Evolutionary conservation across 2,888 invertebrate genomes (phyloP), one percentile per base, ranked within the genome.

Genomic region (Aspidiotus destructor): DNA sequence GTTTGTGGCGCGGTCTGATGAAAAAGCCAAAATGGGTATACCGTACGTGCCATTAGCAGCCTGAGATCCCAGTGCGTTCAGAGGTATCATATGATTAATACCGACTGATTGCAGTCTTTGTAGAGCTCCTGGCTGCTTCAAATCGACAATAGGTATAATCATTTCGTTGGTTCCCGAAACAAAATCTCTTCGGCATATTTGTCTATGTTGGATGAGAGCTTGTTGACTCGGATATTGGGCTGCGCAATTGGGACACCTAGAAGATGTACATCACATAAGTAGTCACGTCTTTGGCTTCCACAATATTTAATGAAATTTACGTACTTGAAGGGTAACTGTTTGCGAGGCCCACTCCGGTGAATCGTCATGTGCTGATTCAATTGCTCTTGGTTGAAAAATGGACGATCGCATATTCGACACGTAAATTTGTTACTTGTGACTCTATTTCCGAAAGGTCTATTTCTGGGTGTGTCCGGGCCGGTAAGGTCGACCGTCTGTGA

Each of bases 61-160:
- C 13, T 74, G 73, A 71, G 82, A 82, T 70, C 83, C 83, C 28
- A 84, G 78, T 72, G 85, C 84, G 2, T 85, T 85, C 71, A 88
- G 75, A 0, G 88, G 88, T 73, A 89, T 87, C 77, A 85, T 88
- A 78, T 85, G 86, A 74, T 84, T 83, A 71, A 88, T 86, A 55
- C 88, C 88, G 74, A 88, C 78, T 74, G 77, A 81, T 71, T 83
- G 81, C 11, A 88, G 78, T 72, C 85, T 81, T 73, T 82, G 82
- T 62, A 87, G 77, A 40, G 85, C 83, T 13, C 85, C 84, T 10
- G 85, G 84, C 70, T 86, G 84, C 60, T 85, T 85, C 41, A 88
- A 76, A 74, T 88, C 88, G 0, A 88, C 85, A 0, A 88, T 83
- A 0, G 88, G 89, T 73, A 88, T 78, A 0, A 87, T 88, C 69